These are phyloP conservation scores for Rattus norvegicus DNA, from an alignment of 2,113 vertebrate species.

Conservation along the genomic window DNA sequence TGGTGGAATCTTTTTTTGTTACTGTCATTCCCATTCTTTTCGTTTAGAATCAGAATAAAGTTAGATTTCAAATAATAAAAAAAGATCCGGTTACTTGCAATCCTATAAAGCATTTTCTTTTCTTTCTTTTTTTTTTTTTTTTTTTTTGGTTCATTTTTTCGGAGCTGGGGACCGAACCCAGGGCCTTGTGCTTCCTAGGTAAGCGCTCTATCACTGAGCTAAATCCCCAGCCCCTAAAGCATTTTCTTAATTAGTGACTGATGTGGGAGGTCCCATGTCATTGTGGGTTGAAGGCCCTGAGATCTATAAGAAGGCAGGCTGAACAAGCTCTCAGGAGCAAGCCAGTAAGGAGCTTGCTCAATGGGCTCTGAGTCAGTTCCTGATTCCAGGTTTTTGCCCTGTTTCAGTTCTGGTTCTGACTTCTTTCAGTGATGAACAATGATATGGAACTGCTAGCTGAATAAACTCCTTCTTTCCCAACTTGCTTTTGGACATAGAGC, in stretches of 20 bases:
- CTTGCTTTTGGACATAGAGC: background rate
- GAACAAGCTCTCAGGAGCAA: background rate
- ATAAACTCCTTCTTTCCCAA: background rate
- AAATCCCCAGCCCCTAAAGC: too few species aligned
- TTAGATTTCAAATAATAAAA: too few species aligned
- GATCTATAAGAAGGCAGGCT: background rate
- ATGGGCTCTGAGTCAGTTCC: background rate
- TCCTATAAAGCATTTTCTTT: too few species aligned
- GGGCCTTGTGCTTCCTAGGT: too few species aligned
- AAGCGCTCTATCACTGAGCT: too few species aligned
- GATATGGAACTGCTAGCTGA: background rate
- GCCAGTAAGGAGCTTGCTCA: background rate
- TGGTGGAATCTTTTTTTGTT: too few species aligned
- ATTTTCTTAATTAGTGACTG: background rate
- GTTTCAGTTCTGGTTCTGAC: background rate
- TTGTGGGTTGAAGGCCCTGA: background rate
- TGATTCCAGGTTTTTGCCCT: background rate
- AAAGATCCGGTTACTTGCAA: background rate
- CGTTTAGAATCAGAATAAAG: too few species aligned
- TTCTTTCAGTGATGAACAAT: background rate
- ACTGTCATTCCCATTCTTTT: too few species aligned
- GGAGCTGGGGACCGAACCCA: too few species aligned
- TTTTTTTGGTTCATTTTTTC: too few species aligned
- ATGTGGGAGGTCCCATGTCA: background rate
- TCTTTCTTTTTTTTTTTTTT: too few species aligned